phyloP scores from a whole-genome alignment of 2,797 vertebrate genomes.

The Lepus oiostolus region DNA sequence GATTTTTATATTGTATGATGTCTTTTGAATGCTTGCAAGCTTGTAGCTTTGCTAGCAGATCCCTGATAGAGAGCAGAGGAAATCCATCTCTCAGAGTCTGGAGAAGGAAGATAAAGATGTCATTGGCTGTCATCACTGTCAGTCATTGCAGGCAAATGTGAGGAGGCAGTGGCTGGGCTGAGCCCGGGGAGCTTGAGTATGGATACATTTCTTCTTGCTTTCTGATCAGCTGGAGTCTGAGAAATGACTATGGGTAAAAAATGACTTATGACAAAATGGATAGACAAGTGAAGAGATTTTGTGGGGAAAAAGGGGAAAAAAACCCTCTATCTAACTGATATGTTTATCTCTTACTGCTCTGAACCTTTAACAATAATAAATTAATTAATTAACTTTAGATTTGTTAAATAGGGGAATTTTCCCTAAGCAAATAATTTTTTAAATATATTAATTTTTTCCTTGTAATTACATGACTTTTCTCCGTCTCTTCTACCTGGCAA shows the following conservation, averaged over 20 bases:
- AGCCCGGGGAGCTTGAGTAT: not conserved
- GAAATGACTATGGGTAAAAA: not conserved
- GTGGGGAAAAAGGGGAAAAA: not conserved
- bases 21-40: not conserved
- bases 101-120: not conserved
- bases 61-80: not conserved
- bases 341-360: not conserved
- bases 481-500: not conserved
- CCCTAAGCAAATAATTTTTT: not conserved
- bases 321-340: not conserved
- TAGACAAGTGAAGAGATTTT: constrained; percentile 2
- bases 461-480: not conserved
- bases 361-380: not conserved
- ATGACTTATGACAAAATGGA: not conserved
- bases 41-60: not conserved
- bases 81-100: not conserved
- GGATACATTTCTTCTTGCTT: not conserved
- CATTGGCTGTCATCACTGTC: not conserved
- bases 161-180: not conserved
- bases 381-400: not conserved
- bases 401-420: not conserved
- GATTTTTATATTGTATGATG: not conserved
- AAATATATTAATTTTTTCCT: not conserved
- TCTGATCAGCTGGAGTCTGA: not conserved
- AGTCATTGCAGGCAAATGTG: not conserved